phyloP scores from a whole-genome alignment of 2,797 vertebrate genomes.

The Aldrovandia affinis region DNA sequence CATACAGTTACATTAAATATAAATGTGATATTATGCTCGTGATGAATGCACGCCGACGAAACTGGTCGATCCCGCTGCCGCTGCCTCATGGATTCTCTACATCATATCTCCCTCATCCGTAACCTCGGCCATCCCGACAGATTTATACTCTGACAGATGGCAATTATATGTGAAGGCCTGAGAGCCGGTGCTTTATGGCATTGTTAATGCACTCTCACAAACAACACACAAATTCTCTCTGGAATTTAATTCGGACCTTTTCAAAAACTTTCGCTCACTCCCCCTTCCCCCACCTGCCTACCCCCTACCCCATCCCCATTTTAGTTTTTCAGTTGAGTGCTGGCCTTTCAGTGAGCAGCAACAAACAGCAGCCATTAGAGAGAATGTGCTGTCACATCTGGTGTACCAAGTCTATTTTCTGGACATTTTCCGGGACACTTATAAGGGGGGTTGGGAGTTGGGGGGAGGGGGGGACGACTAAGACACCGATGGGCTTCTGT shows the following conservation, averaged over 20 bases:
- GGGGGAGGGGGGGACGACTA: not conserved
- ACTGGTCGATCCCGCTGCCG: conserved; percentile 52
- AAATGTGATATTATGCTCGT: conserved; percentile 36
- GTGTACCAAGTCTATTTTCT: conserved; percentile 27
- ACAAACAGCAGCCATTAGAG: conserved; percentile 94
- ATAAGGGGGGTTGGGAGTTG: not conserved
- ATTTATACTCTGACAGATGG: conserved; percentile 96
- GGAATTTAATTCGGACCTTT: conserved; percentile 9
- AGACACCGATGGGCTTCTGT: conserved; percentile 41
- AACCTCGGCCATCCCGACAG: conserved; percentile 81
- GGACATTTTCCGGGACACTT: conserved; percentile 31
- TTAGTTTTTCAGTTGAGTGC: conserved; percentile 28
- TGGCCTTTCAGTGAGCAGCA: conserved; percentile 80
- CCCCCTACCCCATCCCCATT: conserved; percentile 50
- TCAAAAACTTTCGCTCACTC: not conserved
- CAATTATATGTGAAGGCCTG: conserved; percentile 92
- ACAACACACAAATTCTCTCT: conserved; percentile 69
- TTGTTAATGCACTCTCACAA: conserved; percentile 98
- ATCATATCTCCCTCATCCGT: conserved; percentile 77
- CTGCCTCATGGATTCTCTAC: conserved; percentile 68
- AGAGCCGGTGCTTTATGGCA: conserved; percentile 96
- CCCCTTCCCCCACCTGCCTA: conserved; percentile 49
- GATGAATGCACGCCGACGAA: conserved; percentile 52
- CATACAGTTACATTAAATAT: conserved; percentile 22
- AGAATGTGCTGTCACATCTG: conserved; percentile 69